Percentiles rank a stretch among this genome's conserved stretches.
Evolutionary conservation across 92 coral and sea anemone genomes (phyloP).

Genomic region (Porites divaricata): DNA sequence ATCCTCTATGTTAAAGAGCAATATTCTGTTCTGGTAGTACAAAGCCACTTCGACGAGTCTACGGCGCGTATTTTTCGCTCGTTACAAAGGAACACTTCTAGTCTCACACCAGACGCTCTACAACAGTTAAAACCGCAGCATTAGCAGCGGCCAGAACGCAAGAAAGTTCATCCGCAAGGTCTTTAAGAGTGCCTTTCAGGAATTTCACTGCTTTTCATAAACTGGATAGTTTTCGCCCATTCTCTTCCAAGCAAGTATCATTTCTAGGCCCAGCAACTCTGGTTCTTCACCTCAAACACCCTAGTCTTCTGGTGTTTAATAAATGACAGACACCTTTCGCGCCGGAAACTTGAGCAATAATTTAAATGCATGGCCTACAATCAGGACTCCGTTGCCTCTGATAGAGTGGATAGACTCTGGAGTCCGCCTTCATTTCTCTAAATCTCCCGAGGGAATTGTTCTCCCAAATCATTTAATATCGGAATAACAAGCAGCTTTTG

Average conservation of each 20-base stretch:
- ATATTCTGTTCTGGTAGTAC: not conserved
- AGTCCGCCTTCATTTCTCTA: not conserved
- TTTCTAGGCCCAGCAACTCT: not conserved
- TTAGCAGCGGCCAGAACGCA: no score
- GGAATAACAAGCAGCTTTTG: not conserved
- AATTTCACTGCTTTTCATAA: no score
- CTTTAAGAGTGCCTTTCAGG: no score
- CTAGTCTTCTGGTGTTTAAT: not conserved
- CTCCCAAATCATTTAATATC: not conserved
- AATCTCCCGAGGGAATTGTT: not conserved
- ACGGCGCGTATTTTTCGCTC: not conserved
- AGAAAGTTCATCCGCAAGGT: no score
- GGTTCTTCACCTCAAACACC: not conserved
- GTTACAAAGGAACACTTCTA: no score
- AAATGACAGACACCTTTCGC: not conserved
- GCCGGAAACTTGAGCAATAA: not conserved
- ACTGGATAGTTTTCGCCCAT: no score
- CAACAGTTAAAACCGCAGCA: no score
- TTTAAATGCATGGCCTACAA: not conserved
- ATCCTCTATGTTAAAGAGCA: not conserved
- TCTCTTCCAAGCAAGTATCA: not conserved
- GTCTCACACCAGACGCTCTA: no score
- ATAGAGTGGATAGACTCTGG: not conserved
- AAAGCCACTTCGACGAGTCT: not conserved
- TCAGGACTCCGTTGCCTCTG: not conserved